A percentile compares a stretch with the other conserved stretches of the same genome.
Evolutionary conservation across 2,113 vertebrate genomes (phyloP).

Genomic region (Corythoichthys intestinalis): DNA sequence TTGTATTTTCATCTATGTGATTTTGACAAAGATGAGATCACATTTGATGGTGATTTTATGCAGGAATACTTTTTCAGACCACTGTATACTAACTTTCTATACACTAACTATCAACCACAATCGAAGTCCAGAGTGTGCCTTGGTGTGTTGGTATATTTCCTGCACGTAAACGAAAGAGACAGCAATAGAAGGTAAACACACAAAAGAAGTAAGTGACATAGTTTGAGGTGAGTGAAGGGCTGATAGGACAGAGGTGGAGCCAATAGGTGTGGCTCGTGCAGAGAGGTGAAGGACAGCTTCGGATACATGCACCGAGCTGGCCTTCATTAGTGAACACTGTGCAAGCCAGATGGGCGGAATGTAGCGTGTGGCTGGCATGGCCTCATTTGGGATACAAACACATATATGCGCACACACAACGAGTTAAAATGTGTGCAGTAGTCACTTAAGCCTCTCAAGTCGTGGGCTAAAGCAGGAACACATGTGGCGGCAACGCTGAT

Average conservation of each 20-base stretch:
- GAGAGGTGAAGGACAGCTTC: constrained; percentile 14
- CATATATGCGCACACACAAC: constrained; percentile 35
- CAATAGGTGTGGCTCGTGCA: not conserved
- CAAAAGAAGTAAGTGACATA: constrained; percentile 26
- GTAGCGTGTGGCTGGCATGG: constrained; percentile 65
- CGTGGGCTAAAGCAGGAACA: constrained; percentile 75
- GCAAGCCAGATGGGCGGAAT: constrained; percentile 66
- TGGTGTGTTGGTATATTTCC: constrained; percentile 9
- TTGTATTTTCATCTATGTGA: no score
- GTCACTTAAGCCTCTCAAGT: constrained; percentile 68
- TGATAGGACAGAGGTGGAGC: constrained; percentile 30
- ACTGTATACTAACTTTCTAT: no score
- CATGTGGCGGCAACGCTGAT: constrained; percentile 71
- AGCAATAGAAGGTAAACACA: not conserved
- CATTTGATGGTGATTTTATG: no score
- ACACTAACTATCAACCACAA: not conserved
- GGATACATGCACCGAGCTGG: constrained; percentile 54
- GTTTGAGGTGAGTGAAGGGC: constrained; percentile 44
- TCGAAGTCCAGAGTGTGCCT: constrained; percentile 9
- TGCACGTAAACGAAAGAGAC: not conserved
- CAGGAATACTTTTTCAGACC: no score
- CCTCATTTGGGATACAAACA: constrained; percentile 59
- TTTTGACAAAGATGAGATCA: no score
- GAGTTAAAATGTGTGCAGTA: constrained; percentile 70
- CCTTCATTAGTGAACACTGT: constrained; percentile 60